Evolutionary conservation across 2,888 invertebrate genomes (phyloP).

Genomic region (Polydrusus pterygomalis): DNA sequence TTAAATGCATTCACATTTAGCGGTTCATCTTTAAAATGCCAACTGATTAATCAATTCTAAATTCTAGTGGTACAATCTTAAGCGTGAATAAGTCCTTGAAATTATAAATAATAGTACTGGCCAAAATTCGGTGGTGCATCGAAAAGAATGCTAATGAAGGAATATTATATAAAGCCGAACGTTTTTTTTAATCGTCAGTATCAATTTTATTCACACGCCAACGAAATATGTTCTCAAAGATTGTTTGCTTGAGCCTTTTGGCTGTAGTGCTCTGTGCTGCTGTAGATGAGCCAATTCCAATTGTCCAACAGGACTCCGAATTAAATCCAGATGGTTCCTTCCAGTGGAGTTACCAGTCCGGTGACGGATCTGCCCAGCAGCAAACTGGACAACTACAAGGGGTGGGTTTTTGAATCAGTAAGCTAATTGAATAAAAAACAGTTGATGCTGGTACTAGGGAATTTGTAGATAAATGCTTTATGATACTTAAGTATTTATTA

Average conservation of each 20-base stretch:
- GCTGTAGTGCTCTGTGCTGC: slow-evolving; percentile 29
- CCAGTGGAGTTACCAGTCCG: slow-evolving; percentile 74
- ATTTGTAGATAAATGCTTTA: too few species aligned
- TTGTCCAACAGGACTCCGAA: slow-evolving; percentile 36
- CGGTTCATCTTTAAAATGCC: slow-evolving; percentile 1
- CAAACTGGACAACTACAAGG: slow-evolving; percentile 72
- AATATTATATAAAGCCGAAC: slow-evolving; percentile 18
- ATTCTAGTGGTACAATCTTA: background rate
- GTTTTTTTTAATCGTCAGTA: slow-evolving; percentile 15
- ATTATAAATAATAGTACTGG: slow-evolving; percentile 6
- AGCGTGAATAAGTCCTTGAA: background rate
- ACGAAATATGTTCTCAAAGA: slow-evolving; percentile 26
- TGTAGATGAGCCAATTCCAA: slow-evolving; percentile 28
- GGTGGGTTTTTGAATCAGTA: slow-evolving; percentile 6
- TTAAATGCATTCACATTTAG: slow-evolving; percentile 1
- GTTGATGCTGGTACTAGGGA: too few species aligned
- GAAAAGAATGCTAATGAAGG: background rate
- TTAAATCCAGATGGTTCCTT: slow-evolving; percentile 42
- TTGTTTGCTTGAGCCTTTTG: slow-evolving; percentile 28
- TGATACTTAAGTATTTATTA: too few species aligned
- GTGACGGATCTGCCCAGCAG: slow-evolving; percentile 76
- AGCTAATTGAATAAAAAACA: too few species aligned
- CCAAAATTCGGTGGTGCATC: slow-evolving; percentile 17
- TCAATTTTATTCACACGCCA: background rate
- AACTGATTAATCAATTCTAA: background rate